Conservation (phyloP, 1,140 invertebrate species). For the Philopotamus ludificatus region DNA sequence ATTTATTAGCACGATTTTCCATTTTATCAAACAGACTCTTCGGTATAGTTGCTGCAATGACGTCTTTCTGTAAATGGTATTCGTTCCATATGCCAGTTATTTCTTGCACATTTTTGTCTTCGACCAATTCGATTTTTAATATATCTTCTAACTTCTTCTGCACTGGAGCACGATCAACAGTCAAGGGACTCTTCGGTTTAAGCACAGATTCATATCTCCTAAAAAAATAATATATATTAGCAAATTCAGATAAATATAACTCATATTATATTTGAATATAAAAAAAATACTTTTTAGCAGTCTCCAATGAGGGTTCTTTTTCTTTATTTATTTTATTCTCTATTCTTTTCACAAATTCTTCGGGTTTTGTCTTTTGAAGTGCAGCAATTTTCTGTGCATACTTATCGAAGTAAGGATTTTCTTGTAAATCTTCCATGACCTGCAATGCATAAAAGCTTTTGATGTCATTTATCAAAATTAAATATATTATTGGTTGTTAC, state of each 20-base stretch:
- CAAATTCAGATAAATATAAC: neutral
- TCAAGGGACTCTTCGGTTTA: slow-evolving; percentile 54
- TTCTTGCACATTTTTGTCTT: slow-evolving; percentile 71
- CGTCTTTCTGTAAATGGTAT: slow-evolving; percentile 77
- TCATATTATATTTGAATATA: neutral
- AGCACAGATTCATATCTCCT: slow-evolving; percentile 58
- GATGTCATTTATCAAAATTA: too few species aligned
- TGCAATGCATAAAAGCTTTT: too few species aligned
- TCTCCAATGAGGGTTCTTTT: slow-evolving; percentile 34
- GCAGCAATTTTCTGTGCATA: slow-evolving; percentile 76
- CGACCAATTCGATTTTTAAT: slow-evolving; percentile 77
- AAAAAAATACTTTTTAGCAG: slow-evolving; percentile 24
- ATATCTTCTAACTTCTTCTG: slow-evolving; percentile 66
- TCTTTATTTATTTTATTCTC: slow-evolving; percentile 59
- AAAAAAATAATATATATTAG: slow-evolving; percentile 36
- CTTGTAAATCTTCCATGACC: slow-evolving; percentile 63
- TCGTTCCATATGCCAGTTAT: slow-evolving; percentile 77
- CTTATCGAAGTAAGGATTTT: slow-evolving; percentile 80
- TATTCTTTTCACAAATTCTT: slow-evolving; percentile 70
- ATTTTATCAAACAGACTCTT: slow-evolving; percentile 61
- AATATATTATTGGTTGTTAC: too few species aligned
- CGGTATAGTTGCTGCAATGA: slow-evolving; percentile 70
- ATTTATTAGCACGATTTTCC: slow-evolving; percentile 57
- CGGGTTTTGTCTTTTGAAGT: slow-evolving; percentile 71
- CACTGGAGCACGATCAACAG: slow-evolving; percentile 45